phyloP scores from a whole-genome alignment of 2,797 vertebrate genomes.

The Zenarchopterus dispar region DNA sequence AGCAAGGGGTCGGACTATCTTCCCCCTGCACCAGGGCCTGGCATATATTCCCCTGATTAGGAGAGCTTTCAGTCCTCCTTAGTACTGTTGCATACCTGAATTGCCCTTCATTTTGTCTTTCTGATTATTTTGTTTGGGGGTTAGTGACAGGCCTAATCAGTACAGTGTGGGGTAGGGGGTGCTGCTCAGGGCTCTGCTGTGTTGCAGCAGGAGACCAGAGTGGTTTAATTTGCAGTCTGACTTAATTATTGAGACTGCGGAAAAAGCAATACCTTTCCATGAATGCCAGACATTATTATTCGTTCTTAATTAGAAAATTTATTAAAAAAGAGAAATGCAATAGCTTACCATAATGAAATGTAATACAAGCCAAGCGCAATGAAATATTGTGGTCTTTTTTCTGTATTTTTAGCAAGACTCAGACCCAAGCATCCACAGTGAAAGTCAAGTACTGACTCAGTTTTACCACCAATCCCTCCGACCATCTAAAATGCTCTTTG shows the following conservation, averaged over 20 bases:
- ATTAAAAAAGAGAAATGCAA: slow-evolving; percentile 35
- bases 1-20: slow-evolving; percentile 76
- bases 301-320: slow-evolving; percentile 52
- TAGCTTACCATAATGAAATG: slow-evolving; percentile 24
- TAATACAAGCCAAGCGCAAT: slow-evolving; percentile 19
- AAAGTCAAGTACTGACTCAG: background rate
- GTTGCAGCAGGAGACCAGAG: slow-evolving; percentile 57
- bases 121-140: slow-evolving; percentile 64
- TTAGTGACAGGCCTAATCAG: slow-evolving; percentile 71
- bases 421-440: too few relatives aligned
- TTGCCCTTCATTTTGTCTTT: slow-evolving; percentile 74
- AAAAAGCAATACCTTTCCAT: slow-evolving; percentile 50
- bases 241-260: slow-evolving; percentile 67
- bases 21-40: slow-evolving; percentile 60
- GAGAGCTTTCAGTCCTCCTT: slow-evolving; percentile 66
- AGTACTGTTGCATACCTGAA: slow-evolving; percentile 69
- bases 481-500: background rate
- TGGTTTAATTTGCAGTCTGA: slow-evolving; percentile 66
- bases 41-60: slow-evolving; percentile 76
- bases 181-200: slow-evolving; percentile 49
- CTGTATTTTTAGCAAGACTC: background rate
- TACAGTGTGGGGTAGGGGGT: slow-evolving; percentile 45
- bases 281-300: slow-evolving; percentile 55
- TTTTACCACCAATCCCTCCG: background rate
- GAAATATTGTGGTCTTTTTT: slow-evolving; percentile 7